Base-by-base conservation (phyloP, 2,888 invertebrate genomes). In the Theretra japonica region DNA sequence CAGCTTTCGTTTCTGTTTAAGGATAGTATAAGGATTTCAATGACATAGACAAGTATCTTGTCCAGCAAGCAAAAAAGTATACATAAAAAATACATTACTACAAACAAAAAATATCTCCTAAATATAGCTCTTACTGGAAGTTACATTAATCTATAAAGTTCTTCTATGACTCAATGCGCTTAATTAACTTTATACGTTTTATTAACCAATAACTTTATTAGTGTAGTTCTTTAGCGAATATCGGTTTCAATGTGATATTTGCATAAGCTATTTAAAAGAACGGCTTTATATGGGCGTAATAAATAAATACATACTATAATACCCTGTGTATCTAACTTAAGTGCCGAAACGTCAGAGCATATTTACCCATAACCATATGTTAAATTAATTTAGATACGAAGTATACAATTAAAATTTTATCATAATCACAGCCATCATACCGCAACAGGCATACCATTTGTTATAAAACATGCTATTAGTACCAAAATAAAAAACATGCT, bases 401-500 rank as follows among this genome's bases (percentile, higher is more conserved):
- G n/a, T 21, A 41, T 62, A 11, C 3, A 48, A 65, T 25, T 48
- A 41, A 25, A 17, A 23, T 48, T 53, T 19, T 57, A 56, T 71
- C 19, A 21, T 23, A 33, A 41, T 56, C 33, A 53, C 50, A 28
- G 48, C 41, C 41, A 60, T 48, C 59, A 60, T 25, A 41, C 17
- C 48, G 65, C 60, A 59, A 60, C 2, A 28, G 11, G 50, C 65
- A 73, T 48, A 74, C 70, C 41, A 41, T 71, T 65, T 73, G 73
- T 72, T 60, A 72, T 77, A 73, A 69, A 71, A 74, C 87, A 86
- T 88, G 89, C 88, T 74, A 82, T 90, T 90, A 90, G 88, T 90
- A 80, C 74, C 76, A 77, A 82, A 77, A 75, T 70, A 74, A 77
- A 28, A 60, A 76, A 75, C 88, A 88, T 89, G 88, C 89, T 82